These are phyloP conservation scores for Campoletis sonorensis DNA, from an alignment of 1,140 invertebrate genomes.

Conservation along the genomic window DNA sequence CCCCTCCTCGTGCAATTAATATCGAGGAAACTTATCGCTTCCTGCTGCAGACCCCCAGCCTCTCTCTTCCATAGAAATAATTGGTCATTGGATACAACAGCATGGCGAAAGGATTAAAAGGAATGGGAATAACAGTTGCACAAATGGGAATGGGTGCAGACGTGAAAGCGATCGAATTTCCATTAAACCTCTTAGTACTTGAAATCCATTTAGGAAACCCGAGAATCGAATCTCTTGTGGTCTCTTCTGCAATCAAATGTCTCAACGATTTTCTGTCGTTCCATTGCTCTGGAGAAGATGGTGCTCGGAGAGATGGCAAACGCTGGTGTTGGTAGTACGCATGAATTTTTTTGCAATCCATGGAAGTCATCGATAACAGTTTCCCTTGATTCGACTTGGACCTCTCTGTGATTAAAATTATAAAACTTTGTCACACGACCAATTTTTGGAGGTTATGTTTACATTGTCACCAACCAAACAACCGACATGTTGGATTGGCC, in stretches of 20 bases:
- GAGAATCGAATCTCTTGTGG: neutral
- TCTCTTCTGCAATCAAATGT: neutral
- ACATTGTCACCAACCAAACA: no score
- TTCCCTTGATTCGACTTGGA: no score
- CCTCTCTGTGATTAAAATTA: no score
- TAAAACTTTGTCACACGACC: no score
- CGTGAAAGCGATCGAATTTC: constrained; percentile 11
- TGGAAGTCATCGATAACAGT: no score
- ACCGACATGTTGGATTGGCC: no score
- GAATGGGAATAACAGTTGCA: neutral
- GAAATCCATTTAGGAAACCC: constrained; percentile 12
- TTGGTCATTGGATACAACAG: no score
- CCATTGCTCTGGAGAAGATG: neutral
- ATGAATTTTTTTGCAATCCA: no score
- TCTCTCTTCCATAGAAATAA: no score
- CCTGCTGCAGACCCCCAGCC: no score
- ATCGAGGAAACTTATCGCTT: neutral
- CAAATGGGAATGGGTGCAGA: neutral
- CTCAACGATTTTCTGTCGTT: neutral
- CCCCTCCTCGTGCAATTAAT: neutral
- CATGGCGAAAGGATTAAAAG: neutral
- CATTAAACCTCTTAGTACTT: neutral
- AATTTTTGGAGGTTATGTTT: no score
- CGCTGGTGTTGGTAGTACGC: neutral
- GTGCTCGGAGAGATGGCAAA: neutral